phyloP scores from a whole-genome alignment of 1,140 invertebrate species.

The Trichoplusia ni region DNA sequence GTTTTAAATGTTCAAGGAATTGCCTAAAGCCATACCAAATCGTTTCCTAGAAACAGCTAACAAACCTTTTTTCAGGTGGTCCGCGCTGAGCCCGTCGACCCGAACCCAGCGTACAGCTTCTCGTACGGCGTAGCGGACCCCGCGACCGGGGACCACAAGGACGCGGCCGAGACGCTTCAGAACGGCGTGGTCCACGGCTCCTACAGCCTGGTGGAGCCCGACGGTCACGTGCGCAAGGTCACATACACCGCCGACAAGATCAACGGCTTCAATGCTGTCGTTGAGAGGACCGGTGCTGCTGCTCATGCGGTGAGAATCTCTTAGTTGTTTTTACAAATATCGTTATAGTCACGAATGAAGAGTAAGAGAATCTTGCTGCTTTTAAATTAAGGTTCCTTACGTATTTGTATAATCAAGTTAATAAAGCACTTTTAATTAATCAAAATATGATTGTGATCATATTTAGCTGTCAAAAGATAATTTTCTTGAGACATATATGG shows the following conservation, averaged over 20 bases:
- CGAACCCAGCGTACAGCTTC: constrained; percentile 87
- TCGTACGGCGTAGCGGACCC: constrained; percentile 88
- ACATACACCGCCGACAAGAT: constrained; percentile 82
- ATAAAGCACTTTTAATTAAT: no score
- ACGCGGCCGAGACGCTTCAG: constrained; percentile 83
- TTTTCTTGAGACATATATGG: no score
- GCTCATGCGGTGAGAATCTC: constrained; percentile 61
- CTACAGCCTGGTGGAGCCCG: constrained; percentile 85
- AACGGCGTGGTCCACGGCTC: constrained; percentile 85
- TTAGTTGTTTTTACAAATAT: no score
- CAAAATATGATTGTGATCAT: no score
- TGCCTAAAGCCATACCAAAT: no score
- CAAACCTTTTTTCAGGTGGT: constrained; percentile 47
- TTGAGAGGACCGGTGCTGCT: constrained; percentile 80
- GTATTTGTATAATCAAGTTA: no score
- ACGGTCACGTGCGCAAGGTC: constrained; percentile 84
- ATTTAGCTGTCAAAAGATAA: background rate
- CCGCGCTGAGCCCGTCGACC: constrained; percentile 84
- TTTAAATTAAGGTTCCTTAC: no score
- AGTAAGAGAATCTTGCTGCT: no score
- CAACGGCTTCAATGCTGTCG: constrained; percentile 81
- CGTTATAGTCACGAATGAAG: no score
- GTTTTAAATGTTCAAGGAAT: no score
- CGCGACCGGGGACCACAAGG: constrained; percentile 87
- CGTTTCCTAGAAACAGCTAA: background rate